Evolutionary conservation across 2,113 vertebrate genomes (phyloP).

Genomic region (Xenopus borealis): DNA sequence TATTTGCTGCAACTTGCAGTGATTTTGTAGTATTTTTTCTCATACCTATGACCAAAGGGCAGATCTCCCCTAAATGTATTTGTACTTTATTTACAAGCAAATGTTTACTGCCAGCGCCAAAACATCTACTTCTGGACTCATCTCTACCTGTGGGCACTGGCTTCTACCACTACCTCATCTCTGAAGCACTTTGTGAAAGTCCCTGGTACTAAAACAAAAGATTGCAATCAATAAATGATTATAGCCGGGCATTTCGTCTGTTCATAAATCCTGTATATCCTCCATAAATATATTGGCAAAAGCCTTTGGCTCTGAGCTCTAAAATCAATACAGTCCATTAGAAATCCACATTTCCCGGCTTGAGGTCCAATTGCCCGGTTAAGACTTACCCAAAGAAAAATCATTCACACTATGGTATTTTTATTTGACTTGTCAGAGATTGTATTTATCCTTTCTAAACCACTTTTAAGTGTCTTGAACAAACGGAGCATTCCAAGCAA

Average conservation of each 20-base stretch:
- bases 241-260: constrained; percentile 26
- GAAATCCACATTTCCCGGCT: constrained; percentile 25
- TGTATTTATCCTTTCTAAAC: constrained; percentile 1
- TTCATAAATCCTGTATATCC: constrained; percentile 43
- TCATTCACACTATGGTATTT: constrained; percentile 13
- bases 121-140: too few relatives aligned
- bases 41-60: too few relatives aligned
- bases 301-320: constrained; percentile 22
- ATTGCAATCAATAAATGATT: constrained; percentile 40
- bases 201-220: constrained; percentile 27
- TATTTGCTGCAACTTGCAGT: too few relatives aligned
- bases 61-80: too few relatives aligned
- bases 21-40: too few relatives aligned
- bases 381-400: constrained; percentile 28
- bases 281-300: constrained; percentile 38
- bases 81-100: too few relatives aligned
- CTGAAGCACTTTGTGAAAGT: constrained; percentile 11
- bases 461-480: not conserved
- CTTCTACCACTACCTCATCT: not conserved
- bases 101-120: too few relatives aligned
- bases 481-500: too few relatives aligned
- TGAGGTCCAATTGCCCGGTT: constrained; percentile 23
- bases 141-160: not conserved
- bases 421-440: constrained; percentile 5
- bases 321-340: constrained; percentile 42